phyloP scores from a whole-genome alignment of 2,113 vertebrate species.

The Podilymbus podiceps region DNA sequence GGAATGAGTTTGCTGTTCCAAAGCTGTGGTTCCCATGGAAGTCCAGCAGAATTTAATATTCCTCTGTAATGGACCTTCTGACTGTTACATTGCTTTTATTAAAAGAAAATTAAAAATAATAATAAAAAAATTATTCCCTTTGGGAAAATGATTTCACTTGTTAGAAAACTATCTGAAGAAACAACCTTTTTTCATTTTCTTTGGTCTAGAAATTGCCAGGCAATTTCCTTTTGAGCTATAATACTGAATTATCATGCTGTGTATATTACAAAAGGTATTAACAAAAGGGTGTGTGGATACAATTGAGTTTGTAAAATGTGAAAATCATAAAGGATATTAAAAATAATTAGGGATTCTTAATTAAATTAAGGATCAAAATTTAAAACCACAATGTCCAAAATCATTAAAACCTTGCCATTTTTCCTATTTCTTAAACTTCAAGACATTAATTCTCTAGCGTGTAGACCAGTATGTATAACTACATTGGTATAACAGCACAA shows the following conservation, averaged over 20 bases:
- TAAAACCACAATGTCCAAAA: neutral
- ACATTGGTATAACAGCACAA: neutral
- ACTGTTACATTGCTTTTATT: neutral
- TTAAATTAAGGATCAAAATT: neutral
- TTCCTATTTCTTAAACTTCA: neutral
- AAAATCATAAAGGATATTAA: neutral
- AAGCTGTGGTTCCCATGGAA: neutral
- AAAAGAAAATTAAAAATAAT: no score
- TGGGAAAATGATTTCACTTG: neutral
- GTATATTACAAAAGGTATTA: neutral
- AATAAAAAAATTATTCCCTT: neutral
- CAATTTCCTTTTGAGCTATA: neutral
- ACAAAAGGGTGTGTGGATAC: neutral
- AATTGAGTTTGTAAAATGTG: neutral
- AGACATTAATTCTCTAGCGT: neutral
- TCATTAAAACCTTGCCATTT: neutral
- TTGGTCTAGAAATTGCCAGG: neutral
- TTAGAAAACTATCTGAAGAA: neutral
- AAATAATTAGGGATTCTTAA: neutral
- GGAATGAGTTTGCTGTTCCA: neutral
- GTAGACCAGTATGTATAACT: neutral
- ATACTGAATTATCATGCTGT: neutral
- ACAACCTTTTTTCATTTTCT: neutral
- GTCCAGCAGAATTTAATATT: neutral
- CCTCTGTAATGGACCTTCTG: neutral